Percentiles rank a stretch among this genome's conserved stretches.
These are phyloP conservation scores for Brachionus koreanus DNA, from an alignment of 1,140 invertebrate genomes.

Conservation along the genomic window DNA sequence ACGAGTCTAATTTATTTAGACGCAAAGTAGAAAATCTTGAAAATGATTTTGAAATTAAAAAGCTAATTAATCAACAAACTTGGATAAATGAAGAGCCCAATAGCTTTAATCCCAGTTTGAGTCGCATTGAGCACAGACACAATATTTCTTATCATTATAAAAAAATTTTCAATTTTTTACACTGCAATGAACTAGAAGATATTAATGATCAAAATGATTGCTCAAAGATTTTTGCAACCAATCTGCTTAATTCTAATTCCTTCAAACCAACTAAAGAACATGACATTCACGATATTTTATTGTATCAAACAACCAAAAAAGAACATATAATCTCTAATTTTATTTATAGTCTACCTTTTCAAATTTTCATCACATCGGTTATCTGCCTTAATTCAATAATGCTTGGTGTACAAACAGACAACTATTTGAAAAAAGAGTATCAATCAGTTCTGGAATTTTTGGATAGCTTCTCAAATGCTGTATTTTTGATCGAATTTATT, in stretches of 20 bases:
- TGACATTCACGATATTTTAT: neutral
- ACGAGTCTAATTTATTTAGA: neutral
- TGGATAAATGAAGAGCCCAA: neutral
- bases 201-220: neutral
- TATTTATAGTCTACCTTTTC: conserved; percentile 30
- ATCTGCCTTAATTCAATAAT: conserved; percentile 12
- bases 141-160: conserved; percentile 18
- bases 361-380: neutral
- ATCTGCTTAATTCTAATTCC: neutral
- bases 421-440: neutral
- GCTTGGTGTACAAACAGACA: conserved; percentile 3
- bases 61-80: neutral
- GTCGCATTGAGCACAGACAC: neutral
- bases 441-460: conserved; percentile 16
- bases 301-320: neutral
- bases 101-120: neutral
- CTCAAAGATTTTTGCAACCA: neutral
- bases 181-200: neutral
- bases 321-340: neutral
- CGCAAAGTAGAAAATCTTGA: neutral
- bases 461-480: conserved; percentile 20
- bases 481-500: conserved; percentile 16
- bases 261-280: conserved; percentile 5
- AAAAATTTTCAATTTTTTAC: conserved; percentile 28
- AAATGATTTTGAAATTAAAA: neutral